Base-by-base conservation (phyloP, 2,113 vertebrate genomes). In the Nannospalax galili region DNA sequence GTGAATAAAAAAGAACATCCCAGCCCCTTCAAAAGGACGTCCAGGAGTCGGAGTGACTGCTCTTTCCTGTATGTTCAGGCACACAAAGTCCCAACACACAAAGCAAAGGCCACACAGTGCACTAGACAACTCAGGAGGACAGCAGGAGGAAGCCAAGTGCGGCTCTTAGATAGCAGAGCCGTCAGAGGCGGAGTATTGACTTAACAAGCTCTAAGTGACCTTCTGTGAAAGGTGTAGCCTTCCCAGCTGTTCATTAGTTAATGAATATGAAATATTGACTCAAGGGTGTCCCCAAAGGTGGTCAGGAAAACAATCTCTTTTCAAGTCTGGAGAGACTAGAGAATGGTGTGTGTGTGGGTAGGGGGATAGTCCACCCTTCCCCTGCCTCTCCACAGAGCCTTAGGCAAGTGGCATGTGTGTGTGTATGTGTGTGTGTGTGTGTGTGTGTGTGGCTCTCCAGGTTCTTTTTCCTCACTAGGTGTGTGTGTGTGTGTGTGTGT, bases 201-300 rank as follows among this genome's bases (percentile, higher is more conserved):
- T 86, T 37, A 94, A 84, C 75, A 32, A 40, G 69, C 91, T 72
- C 30, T 19, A 37, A 88, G 40, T 89, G 8, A 56, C 78, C 69
- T 88, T 88, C 58, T 17, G 19, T 52, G 91, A 93, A 91, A 90
- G 52, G 70, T 11, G 84, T 90, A 48, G 3, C 78, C 32, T 3
- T n/a, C 92, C 75, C 97, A 97, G 70, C 96, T 97, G 96, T 60
- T 90, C 97, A 80, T 91, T 91, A 96, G 97, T 96, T 97, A 97
- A 97, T 97, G 96, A 96, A 94, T 95, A 95, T 90, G 94, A 93
- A 94, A 84, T 95, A 96, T 96, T 96, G 95, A 97, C 75, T 87
- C 90, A 86, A 48, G 65, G 37, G 32, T 79, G 45, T 74, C 52
- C 48, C 40, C 65, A 89, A 93, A 91, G 94, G 75, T 84, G 56